Evolutionary conservation across 2,797 vertebrate species (phyloP).

Genomic region (Pampus argenteus): DNA sequence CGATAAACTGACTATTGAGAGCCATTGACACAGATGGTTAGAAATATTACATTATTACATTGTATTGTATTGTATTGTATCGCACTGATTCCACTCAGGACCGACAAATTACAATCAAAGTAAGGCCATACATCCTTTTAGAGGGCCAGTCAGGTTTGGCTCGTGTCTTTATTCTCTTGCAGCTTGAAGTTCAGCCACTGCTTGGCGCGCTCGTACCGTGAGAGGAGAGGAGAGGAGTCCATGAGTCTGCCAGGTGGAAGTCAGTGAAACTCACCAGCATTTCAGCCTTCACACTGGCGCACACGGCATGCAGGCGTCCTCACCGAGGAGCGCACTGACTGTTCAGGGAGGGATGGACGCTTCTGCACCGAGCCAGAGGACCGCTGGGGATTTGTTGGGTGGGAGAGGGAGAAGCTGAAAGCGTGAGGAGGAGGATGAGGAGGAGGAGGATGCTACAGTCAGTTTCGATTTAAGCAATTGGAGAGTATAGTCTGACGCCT

Average conservation of each 20-base stretch:
- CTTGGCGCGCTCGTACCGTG: conserved; percentile 43
- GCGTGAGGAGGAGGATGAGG: conserved; percentile 7
- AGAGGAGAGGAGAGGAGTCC: not conserved
- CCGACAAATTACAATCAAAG: conserved; percentile 1
- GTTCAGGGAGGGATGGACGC: conserved; percentile 43
- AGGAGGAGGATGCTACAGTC: conserved; percentile 12
- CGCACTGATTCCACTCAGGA: not conserved
- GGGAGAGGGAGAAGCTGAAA: conserved; percentile 36
- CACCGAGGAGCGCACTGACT: conserved; percentile 26
- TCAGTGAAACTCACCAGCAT: conserved; percentile 41
- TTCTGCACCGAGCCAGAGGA: not conserved
- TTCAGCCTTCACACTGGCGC: conserved; percentile 29
- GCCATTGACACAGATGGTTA: not conserved
- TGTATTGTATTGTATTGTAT: no score
- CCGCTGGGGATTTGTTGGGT: conserved; percentile 6
- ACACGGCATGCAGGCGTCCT: conserved; percentile 25
- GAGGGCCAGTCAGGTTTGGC: not conserved
- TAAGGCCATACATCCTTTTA: not conserved
- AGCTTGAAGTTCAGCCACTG: conserved; percentile 29
- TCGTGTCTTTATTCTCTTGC: not conserved
- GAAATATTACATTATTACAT: no score
- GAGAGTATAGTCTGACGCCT: conserved; percentile 39
- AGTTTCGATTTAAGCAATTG: conserved; percentile 46
- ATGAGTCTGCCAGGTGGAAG: conserved; percentile 21
- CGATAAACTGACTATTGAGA: conserved; percentile 1